These are phyloP conservation scores for Aphidoletes aphidimyza DNA, from an alignment of 2,888 invertebrate genomes.

Conservation along the genomic window DNA sequence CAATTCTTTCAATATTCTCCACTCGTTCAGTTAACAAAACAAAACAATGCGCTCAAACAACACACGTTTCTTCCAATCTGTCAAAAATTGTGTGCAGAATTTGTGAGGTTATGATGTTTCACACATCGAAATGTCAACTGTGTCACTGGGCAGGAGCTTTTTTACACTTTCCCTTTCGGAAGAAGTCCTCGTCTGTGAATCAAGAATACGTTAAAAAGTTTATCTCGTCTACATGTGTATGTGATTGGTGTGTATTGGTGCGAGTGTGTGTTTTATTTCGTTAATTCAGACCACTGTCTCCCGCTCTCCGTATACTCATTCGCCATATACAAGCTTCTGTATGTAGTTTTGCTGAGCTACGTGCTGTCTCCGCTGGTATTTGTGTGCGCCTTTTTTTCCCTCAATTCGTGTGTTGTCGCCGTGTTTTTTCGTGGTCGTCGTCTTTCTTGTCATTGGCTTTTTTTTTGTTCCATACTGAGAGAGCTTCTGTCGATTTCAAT, in stretches of 20 bases:
- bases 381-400: slow-evolving; percentile 20
- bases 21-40: neutral
- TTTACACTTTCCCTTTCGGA: slow-evolving; percentile 32
- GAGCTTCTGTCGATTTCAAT: neutral
- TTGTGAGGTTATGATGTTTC: slow-evolving; percentile 15
- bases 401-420: slow-evolving; percentile 31
- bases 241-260: neutral
- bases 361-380: neutral
- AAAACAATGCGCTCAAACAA: slow-evolving; percentile 3
- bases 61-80: neutral
- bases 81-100: neutral
- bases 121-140: neutral
- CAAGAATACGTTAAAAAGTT: neutral
- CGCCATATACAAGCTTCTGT: no score
- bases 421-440: slow-evolving; percentile 1
- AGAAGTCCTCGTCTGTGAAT: neutral
- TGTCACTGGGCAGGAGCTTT: neutral
- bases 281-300: no score
- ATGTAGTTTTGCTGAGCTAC: no score
- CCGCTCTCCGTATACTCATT: no score
- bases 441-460: neutral
- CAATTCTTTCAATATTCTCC: neutral
- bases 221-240: neutral
- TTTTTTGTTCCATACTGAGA: neutral
- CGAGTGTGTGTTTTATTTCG: neutral